Base-by-base conservation (phyloP, 2,113 vertebrate species). In the Entomyzon cyanotis region DNA sequence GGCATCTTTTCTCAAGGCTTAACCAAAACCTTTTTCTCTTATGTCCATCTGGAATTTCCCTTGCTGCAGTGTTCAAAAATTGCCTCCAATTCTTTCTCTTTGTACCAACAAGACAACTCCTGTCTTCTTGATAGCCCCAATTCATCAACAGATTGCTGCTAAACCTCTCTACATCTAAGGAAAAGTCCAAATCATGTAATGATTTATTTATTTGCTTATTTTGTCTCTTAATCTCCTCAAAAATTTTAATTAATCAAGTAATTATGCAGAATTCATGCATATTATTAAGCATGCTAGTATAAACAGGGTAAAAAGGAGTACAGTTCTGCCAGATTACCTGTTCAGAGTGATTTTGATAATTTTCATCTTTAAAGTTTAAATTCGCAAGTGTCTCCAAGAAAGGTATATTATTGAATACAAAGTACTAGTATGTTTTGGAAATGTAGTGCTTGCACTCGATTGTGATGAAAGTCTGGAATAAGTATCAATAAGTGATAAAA, bases 211-310 rank as follows among this genome's bases (percentile, higher is more conserved):
- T 28, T 11, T 33, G 50, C 17, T 55, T 89, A 39, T 56, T 94
- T 64, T 64, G 12, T 60, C 52, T 80, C 46, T 84, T 96, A 80
- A 77, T 47, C 58, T 28, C 18, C 39, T 81, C 10, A 71, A 41
- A 89, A 9, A 58, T 63, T 62, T 84, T 23, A 73, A 37, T 53
- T n/a, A 33, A 25, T 73, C 79, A 73, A 71, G 64, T 76, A 65
- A 11, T 71, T 49, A 19, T 21, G 5, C 13, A 25, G 3, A 11
- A 35, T 42, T 50, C 7, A 3, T 42, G 2, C 1, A 3, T 50
- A 11, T 68, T 67, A 35, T 52, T 64, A 68, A 73, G 28, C 3
- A 30, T 11, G 4, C 17, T 33, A 41, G 4, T 30, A 52, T 55
- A 65, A 90, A 15, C 12, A 35, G 18, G 9, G 19, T 46, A 35